phyloP scores from a whole-genome alignment of 1,140 invertebrate species.

The Berghia stephanieae region DNA sequence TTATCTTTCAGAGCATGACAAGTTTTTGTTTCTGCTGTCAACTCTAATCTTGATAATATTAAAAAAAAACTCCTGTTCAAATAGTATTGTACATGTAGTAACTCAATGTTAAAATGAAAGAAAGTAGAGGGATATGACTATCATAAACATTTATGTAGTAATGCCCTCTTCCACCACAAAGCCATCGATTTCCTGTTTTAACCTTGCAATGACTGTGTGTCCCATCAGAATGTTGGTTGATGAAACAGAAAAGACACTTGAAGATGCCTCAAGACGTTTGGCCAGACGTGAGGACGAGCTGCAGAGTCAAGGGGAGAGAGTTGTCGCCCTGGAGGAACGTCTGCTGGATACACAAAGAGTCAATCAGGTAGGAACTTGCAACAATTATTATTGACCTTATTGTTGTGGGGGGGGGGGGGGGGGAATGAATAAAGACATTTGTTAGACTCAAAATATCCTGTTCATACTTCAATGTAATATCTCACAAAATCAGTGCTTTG shows the following conservation, averaged over 20 bases:
- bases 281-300: conserved; percentile 55
- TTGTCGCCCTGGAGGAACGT: conserved; percentile 53
- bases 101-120: not conserved
- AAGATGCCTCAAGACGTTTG: conserved; percentile 57
- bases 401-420: too few relatives aligned
- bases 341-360: conserved; percentile 46
- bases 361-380: too few relatives aligned
- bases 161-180: not conserved
- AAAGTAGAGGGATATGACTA: not conserved
- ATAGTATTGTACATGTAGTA: not conserved
- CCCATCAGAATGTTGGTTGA: conserved; percentile 60
- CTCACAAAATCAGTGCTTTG: too few relatives aligned
- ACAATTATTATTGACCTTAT: too few relatives aligned
- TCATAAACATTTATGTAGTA: not conserved
- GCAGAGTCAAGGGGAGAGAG: conserved; percentile 47
- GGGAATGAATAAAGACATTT: too few relatives aligned
- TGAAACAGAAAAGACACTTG: conserved; percentile 60
- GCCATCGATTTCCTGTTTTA: not conserved
- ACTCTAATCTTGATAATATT: too few relatives aligned
- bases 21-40: too few relatives aligned
- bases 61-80: not conserved
- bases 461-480: too few relatives aligned
- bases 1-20: too few relatives aligned
- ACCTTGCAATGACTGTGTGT: conserved; percentile 18
- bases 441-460: too few relatives aligned